phyloP scores from a whole-genome alignment of 1,140 invertebrate species.

The Lordiphosa clarofinis region DNA sequence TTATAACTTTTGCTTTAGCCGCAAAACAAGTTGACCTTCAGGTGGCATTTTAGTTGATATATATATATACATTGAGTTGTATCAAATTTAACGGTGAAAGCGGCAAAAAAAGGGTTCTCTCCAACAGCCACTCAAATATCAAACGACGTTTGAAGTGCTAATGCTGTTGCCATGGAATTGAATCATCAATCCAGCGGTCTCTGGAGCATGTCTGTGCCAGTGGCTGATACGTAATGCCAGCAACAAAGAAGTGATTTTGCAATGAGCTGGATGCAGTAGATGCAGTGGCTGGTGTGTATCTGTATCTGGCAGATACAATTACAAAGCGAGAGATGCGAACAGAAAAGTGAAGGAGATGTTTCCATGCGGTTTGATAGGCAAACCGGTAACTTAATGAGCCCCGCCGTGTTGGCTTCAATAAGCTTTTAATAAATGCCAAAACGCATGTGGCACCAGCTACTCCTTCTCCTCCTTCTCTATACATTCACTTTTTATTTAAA shows the following conservation, averaged over 20 bases:
- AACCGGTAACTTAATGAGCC: conserved; percentile 58
- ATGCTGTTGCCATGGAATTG: conserved; percentile 36
- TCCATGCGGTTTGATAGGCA: conserved; percentile 28
- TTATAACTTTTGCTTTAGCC: conserved; percentile 57
- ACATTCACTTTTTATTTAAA: conserved; percentile 32
- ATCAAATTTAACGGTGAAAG: conserved; percentile 19
- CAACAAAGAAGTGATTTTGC: conserved; percentile 19
- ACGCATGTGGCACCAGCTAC: conserved; percentile 16
- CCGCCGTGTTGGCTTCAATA: conserved; percentile 25
- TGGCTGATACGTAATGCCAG: conserved; percentile 24
- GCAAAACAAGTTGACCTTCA: conserved; percentile 67
- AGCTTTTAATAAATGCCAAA: conserved; percentile 39
- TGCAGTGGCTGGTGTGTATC: conserved; percentile 18
- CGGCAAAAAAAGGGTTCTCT: too few relatives aligned
- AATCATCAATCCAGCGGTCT: conserved; percentile 30
- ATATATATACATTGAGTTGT: not conserved
- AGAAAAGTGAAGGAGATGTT: conserved; percentile 6
- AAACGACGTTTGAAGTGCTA: conserved; percentile 9
- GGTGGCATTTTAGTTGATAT: conserved; percentile 4
- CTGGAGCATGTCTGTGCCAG: conserved; percentile 25
- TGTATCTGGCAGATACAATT: conserved; percentile 52
- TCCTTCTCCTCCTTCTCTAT: not conserved
- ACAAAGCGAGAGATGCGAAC: conserved; percentile 27
- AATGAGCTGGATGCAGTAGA: conserved; percentile 18
- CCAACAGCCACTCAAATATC: conserved; percentile 13